phyloP scores from a whole-genome alignment of 2,113 vertebrate species.

The Redunca redunca region DNA sequence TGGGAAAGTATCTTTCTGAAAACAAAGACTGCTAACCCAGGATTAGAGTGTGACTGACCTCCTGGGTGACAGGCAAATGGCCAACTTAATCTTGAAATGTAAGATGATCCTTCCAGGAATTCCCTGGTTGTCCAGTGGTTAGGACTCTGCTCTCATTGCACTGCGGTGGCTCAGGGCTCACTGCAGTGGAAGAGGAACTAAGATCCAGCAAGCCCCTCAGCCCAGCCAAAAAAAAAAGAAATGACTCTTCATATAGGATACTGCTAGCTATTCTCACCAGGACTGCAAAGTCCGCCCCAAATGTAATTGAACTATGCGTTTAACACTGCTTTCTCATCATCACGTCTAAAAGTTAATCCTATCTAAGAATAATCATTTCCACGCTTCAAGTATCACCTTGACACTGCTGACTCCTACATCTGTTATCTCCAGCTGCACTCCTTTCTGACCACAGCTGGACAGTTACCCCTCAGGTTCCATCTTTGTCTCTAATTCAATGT shows the following conservation, averaged over 20 bases:
- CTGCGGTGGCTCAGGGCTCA: background rate
- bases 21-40: background rate
- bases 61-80: too few relatives aligned
- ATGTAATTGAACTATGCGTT: rapidly evolving
- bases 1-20: background rate
- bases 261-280: background rate
- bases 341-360: background rate
- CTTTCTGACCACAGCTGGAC: background rate
- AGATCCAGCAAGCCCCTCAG: background rate
- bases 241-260: background rate
- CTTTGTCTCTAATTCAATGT: background rate
- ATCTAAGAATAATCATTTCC: background rate
- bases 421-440: background rate
- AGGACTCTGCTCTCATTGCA: background rate
- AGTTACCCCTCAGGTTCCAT: background rate
- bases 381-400: background rate
- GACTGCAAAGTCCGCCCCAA: background rate
- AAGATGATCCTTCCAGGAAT: background rate
- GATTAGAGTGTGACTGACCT: background rate
- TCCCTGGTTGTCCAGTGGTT: background rate
- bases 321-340: rapidly evolving
- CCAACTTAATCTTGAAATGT: rapidly evolving
- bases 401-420: background rate
- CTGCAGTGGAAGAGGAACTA: background rate
- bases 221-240: background rate